Evolutionary conservation across 2,797 vertebrate species (phyloP).

Genomic region (Petrocephalus sullivani): DNA sequence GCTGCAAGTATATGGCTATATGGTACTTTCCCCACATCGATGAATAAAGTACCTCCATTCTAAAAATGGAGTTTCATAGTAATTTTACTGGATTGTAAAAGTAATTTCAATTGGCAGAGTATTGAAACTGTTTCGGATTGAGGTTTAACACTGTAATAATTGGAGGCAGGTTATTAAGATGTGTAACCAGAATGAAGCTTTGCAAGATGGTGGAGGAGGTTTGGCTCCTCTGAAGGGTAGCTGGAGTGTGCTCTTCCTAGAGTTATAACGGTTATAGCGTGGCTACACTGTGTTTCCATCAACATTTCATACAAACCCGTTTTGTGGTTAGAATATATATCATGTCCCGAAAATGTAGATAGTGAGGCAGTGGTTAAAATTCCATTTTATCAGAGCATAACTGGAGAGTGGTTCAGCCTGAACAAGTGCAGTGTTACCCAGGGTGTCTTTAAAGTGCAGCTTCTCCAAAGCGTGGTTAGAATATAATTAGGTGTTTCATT

Average conservation of each 20-base stretch:
- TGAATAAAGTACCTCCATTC: not conserved
- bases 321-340: conserved; percentile 14
- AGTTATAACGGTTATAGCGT: not conserved
- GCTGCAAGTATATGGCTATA: not conserved
- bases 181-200: conserved; percentile 6
- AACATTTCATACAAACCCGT: not conserved
- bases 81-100: not conserved
- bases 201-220: not conserved
- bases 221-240: not conserved
- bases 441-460: conserved; percentile 5
- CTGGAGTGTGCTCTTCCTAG: conserved; percentile 1
- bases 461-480: conserved; percentile 18
- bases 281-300: not conserved
- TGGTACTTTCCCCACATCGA: not conserved
- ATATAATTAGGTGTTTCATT: conserved; percentile 9
- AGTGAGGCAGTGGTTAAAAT: not conserved
- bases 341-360: conserved; percentile 8
- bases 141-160: not conserved
- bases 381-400: conserved; percentile 12
- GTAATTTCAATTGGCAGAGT: not conserved
- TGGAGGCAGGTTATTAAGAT: not conserved
- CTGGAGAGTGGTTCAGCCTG: conserved; percentile 11
- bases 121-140: not conserved
- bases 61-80: not conserved
- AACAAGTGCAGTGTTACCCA: not conserved